Evolutionary conservation across 2,797 vertebrate species (phyloP).

Genomic region (Lagodon rhomboides): DNA sequence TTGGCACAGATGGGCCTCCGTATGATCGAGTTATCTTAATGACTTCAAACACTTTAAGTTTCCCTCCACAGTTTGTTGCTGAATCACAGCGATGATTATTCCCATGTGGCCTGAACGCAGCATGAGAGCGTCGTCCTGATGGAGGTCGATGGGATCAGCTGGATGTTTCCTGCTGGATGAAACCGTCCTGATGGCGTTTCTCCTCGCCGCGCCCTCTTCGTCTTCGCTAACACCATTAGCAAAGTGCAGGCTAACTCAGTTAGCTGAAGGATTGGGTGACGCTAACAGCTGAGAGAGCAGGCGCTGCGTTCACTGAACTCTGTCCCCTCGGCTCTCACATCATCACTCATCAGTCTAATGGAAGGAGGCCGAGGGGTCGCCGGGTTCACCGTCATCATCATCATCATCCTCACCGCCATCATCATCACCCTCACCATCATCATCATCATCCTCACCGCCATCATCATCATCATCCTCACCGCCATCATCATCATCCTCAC

Average conservation of each 20-base stretch:
- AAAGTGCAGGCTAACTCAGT: constrained; percentile 85
- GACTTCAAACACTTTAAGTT: constrained; percentile 29
- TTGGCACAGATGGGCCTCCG: not conserved
- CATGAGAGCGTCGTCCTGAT: constrained; percentile 41
- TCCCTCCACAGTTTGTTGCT: constrained; percentile 26
- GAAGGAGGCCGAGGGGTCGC: constrained; percentile 30
- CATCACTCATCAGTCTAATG: constrained; percentile 71
- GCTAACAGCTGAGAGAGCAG: constrained; percentile 60
- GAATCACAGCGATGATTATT: constrained; percentile 54
- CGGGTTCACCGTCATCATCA: constrained; percentile 21
- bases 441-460: too few relatives aligned
- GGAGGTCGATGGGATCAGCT: constrained; percentile 44
- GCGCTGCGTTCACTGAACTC: constrained; percentile 54
- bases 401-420: too few relatives aligned
- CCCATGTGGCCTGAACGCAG: constrained; percentile 58
- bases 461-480: too few relatives aligned
- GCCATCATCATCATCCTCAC: too few relatives aligned
- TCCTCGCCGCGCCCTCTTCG: constrained; percentile 70
- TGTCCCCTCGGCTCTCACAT: constrained; percentile 54
- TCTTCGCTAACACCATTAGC: constrained; percentile 85
- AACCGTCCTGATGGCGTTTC: constrained; percentile 61
- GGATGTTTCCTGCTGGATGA: constrained; percentile 49
- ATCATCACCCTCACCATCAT: too few relatives aligned
- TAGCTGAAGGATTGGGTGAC: constrained; percentile 71
- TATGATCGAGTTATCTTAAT: constrained; percentile 1